Percentiles rank a stretch among this genome's conserved stretches.
These are phyloP conservation scores for Actinernus sp. DNA, from an alignment of 92 coral and sea anemone genomes.

Conservation along the genomic window DNA sequence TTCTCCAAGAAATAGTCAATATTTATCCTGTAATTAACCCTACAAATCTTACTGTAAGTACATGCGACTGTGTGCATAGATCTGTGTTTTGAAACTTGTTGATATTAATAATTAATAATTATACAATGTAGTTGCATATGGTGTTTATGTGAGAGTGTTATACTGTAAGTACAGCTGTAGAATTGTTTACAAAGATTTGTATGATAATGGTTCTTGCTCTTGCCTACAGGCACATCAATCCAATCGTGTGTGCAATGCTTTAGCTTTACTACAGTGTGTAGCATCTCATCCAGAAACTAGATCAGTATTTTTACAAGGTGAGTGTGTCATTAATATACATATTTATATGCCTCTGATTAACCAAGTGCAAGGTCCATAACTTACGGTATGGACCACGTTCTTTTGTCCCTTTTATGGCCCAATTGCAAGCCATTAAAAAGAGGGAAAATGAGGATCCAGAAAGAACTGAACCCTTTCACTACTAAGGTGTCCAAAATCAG, in stretches of 20 bases:
- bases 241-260: slow-evolving; percentile 97
- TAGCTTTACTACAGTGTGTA: slow-evolving; percentile 96
- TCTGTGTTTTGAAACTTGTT: too few relatives aligned
- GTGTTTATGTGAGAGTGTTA: too few relatives aligned
- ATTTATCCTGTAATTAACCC: slow-evolving; percentile 99
- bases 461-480: too few relatives aligned
- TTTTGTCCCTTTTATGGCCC: too few relatives aligned
- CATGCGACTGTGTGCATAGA: neutral
- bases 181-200: neutral
- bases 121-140: too few relatives aligned
- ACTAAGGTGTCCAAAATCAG: too few relatives aligned
- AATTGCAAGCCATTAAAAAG: too few relatives aligned
- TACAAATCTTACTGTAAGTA: slow-evolving; percentile 97
- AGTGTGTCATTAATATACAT: neutral
- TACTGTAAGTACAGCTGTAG: too few relatives aligned
- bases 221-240: slow-evolving; percentile 94
- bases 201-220: neutral
- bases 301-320: slow-evolving; percentile 97
- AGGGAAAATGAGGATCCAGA: too few relatives aligned
- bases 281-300: slow-evolving; percentile 99
- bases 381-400: too few relatives aligned
- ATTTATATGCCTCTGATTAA: neutral
- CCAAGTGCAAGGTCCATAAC: too few relatives aligned
- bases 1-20: slow-evolving; percentile 97
- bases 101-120: too few relatives aligned